Evolutionary conservation across 1,140 invertebrate species (phyloP).

Genomic region (Luehdorfia chinensis): DNA sequence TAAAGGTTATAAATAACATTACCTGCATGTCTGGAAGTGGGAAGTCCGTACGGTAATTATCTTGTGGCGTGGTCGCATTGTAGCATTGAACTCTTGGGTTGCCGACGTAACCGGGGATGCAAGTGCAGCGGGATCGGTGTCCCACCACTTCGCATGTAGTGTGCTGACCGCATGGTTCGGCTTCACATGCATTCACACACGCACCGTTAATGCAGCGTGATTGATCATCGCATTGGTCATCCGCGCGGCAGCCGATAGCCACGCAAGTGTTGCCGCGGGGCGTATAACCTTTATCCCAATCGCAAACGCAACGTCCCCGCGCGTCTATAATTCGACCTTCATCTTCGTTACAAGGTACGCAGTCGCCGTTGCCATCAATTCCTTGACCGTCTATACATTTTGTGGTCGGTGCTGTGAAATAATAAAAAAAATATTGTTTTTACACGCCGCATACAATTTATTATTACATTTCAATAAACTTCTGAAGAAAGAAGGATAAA

Average conservation of each 20-base stretch:
- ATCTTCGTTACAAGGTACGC: constrained; percentile 83
- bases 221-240: constrained; percentile 88
- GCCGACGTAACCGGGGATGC: constrained; percentile 83
- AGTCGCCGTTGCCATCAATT: constrained; percentile 86
- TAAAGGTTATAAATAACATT: background rate
- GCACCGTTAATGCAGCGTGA: constrained; percentile 84
- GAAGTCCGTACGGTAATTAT: constrained; percentile 86
- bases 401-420: constrained; percentile 42
- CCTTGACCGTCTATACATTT: constrained; percentile 79
- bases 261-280: constrained; percentile 88
- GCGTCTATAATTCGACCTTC: constrained; percentile 86
- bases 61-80: constrained; percentile 48
- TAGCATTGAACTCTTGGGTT: constrained; percentile 83
- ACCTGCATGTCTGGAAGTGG: constrained; percentile 91
- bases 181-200: constrained; percentile 87
- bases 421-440: constrained; percentile 18
- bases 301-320: constrained; percentile 88
- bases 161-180: constrained; percentile 83
- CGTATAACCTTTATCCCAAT: constrained; percentile 84
- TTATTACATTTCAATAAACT: too few species aligned
- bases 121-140: constrained; percentile 88
- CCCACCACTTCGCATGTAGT: constrained; percentile 88
- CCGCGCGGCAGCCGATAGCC: constrained; percentile 84
- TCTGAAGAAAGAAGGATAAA: constrained; percentile 22
- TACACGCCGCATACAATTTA: too few species aligned